These are phyloP conservation scores for Pammene aurita DNA, from an alignment of 2,888 invertebrate genomes.

Conservation along the genomic window DNA sequence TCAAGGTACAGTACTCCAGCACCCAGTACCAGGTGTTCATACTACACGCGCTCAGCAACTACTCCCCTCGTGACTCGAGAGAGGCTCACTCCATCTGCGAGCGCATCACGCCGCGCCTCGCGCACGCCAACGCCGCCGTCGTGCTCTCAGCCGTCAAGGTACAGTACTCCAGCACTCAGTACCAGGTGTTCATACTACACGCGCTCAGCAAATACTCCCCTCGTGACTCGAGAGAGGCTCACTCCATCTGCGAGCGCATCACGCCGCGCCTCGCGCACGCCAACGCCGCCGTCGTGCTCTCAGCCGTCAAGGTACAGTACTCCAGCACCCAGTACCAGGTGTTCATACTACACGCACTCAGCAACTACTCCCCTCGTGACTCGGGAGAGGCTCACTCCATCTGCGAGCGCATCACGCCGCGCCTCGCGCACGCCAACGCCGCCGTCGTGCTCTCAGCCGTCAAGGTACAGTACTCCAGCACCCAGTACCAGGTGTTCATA, in stretches of 20 bases:
- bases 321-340: too few species aligned
- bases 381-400: conserved; percentile 99
- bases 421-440: conserved; percentile 99
- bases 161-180: neutral
- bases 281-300: conserved; percentile 85
- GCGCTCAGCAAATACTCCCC: conserved; percentile 98
- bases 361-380: conserved; percentile 98
- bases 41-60: conserved; percentile 92
- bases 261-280: conserved; percentile 93
- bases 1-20: conserved; percentile 73
- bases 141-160: conserved; percentile 96
- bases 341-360: conserved; percentile 84
- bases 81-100: conserved; percentile 99
- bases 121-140: conserved; percentile 74
- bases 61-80: conserved; percentile 97
- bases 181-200: conserved; percentile 89
- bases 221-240: conserved; percentile 98
- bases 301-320: too few species aligned
- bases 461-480: too few species aligned
- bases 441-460: conserved; percentile 91
- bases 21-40: conserved; percentile 89
- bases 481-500: too few species aligned
- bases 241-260: conserved; percentile 98
- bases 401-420: conserved; percentile 98
- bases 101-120: conserved; percentile 97